Base-by-base conservation (phyloP, 2,113 vertebrate genomes). In the Podocnemis expansa region DNA sequence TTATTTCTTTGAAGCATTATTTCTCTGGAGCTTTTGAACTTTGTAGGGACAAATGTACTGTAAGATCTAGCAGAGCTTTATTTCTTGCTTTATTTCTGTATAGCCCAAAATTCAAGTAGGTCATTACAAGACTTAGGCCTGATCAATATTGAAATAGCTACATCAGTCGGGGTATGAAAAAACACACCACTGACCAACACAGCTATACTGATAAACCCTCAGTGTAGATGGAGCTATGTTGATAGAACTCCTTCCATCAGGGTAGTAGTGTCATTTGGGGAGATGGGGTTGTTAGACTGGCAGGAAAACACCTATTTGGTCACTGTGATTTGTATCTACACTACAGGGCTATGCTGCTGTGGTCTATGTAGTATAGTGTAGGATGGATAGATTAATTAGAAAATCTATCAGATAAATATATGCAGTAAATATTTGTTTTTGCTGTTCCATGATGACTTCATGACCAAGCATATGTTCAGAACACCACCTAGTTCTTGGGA, bases 351-450 rank as follows among this genome's bases (percentile, higher is more conserved):
- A 67, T 63, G 31, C 31, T 3, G 7, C 31, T 63, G 6, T 63
- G 16, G 7, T 17, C 16, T 67, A 16, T 70, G 19, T 21, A 22
- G 19, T 22, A 9, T 38, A 0, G 19, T 22, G 19, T 38, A 0
- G 70, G 29, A 21, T 75, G 51, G 38, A 87, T 78, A 38, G 45
- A 14, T n/a, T n/a, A n/a, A n/a, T n/a, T n/a, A n/a, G n/a, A n/a
- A n/a, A n/a, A n/a, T 17, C 84, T 45, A 34, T 27, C n/a, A 55
- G n/a, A 87, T 43, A 73, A 54, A 17, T 52, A 8, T 10, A 13
- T 27, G 8, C 9, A 52, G 41, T 70, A 0, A 31, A 6, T n/a
- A 21, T 78, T 38, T 51, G 31, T 6, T 34, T 85, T 80, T 83
- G 81, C 51, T 88, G 67, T 79, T 38, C 2, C 0, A 0, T 34